These are phyloP conservation scores for Paramormyrops hopkinsi DNA, from an alignment of 2,797 vertebrate species.

Conservation along the genomic window DNA sequence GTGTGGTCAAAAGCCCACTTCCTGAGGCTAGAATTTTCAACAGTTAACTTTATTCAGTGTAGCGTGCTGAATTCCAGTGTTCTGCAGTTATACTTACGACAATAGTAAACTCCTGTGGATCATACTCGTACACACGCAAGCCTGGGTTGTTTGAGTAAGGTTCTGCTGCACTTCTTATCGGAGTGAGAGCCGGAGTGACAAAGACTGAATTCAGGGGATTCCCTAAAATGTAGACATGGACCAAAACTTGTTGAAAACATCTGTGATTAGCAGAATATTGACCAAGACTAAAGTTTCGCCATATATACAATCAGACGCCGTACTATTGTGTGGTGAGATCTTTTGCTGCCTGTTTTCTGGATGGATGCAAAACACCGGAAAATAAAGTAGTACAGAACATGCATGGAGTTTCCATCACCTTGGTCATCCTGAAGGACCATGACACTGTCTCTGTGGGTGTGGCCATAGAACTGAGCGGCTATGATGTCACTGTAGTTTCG, in stretches of 20 bases:
- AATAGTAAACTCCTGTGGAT: slow-evolving; percentile 58
- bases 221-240: slow-evolving; percentile 50
- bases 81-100: slow-evolving; percentile 59
- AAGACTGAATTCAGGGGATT: slow-evolving; percentile 78
- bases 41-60: neutral
- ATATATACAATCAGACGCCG: neutral
- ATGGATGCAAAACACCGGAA: neutral
- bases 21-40: neutral
- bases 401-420: slow-evolving; percentile 59
- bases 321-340: neutral
- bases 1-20: neutral
- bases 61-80: neutral
- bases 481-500: slow-evolving; percentile 74
- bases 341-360: neutral
- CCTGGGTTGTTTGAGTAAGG: slow-evolving; percentile 83
- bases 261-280: neutral
- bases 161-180: slow-evolving; percentile 64
- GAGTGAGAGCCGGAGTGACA: slow-evolving; percentile 87
- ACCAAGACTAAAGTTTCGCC: neutral
- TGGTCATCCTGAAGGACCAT: slow-evolving; percentile 80
- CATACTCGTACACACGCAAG: slow-evolving; percentile 76
- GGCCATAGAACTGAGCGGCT: slow-evolving; percentile 86
- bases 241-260: neutral
- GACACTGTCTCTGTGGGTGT: slow-evolving; percentile 86
- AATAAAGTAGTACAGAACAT: neutral